A percentile compares a stretch with the other conserved stretches of the same genome.
Evolutionary conservation across 1,140 invertebrate genomes (phyloP).

Genomic region (Hyles vespertilio): DNA sequence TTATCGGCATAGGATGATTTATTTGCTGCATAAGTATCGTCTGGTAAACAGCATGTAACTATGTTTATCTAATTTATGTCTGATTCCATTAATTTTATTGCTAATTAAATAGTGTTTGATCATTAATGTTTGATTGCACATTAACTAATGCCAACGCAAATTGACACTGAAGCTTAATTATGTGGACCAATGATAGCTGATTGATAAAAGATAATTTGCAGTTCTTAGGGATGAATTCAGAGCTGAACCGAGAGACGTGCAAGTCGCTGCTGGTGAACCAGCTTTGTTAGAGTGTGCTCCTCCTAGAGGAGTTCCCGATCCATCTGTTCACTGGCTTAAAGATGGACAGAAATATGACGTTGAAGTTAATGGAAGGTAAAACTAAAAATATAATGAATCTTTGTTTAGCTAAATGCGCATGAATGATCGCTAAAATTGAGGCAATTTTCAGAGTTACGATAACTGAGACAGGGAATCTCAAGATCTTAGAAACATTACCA

Average conservation of each 20-base stretch:
- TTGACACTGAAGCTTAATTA: no score
- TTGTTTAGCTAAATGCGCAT: neutral
- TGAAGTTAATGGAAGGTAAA: constrained; percentile 74
- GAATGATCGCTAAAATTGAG: neutral
- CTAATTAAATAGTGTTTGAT: no score
- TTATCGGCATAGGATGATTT: no score
- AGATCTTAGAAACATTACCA: constrained; percentile 88
- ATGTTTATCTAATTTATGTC: no score
- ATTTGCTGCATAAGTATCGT: no score
- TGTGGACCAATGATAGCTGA: no score
- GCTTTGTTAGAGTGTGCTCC: constrained; percentile 89
- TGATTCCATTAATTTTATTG: no score
- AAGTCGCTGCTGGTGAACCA: constrained; percentile 87
- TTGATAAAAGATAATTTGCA: constrained; percentile 28
- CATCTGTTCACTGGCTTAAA: constrained; percentile 87
- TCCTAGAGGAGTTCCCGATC: constrained; percentile 90
- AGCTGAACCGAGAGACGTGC: constrained; percentile 83
- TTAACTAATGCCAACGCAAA: no score
- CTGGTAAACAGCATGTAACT: no score
- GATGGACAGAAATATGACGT: constrained; percentile 85
- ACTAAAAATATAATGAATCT: neutral
- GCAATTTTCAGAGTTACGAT: constrained; percentile 61
- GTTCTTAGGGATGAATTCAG: constrained; percentile 86
- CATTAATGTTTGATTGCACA: no score
- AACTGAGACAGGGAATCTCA: constrained; percentile 87